phyloP scores from a whole-genome alignment of 2,888 invertebrate species.

The Drosophila parthenogenetica region DNA sequence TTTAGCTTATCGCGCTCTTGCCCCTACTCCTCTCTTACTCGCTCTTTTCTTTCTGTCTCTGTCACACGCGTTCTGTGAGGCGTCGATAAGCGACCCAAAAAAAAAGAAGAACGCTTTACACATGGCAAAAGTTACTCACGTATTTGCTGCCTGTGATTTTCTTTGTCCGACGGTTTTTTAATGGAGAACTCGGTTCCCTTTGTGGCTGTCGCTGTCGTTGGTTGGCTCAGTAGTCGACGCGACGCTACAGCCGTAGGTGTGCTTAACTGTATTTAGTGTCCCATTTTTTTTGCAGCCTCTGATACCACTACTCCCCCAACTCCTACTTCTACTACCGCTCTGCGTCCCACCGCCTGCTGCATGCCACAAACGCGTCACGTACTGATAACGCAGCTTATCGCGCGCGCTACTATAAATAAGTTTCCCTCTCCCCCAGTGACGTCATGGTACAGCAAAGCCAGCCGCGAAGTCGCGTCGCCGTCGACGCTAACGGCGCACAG shows the following conservation, averaged over 20 bases:
- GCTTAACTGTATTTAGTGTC: conserved; percentile 8
- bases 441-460: conserved; percentile 49
- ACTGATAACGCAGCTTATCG: conserved; percentile 57
- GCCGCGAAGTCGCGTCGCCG: conserved; percentile 26
- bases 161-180: conserved; percentile 25
- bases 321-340: neutral
- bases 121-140: conserved; percentile 5
- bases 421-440: conserved; percentile 43
- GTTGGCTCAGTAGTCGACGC: conserved; percentile 43
- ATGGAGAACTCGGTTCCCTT: conserved; percentile 6
- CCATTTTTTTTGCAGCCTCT: conserved; percentile 16
- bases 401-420: conserved; percentile 60
- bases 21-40: neutral
- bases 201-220: conserved; percentile 13
- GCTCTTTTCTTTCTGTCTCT: conserved; percentile 1
- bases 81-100: conserved; percentile 61
- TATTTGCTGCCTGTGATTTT: conserved; percentile 42
- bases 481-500: conserved; percentile 7
- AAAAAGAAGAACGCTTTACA: conserved; percentile 20
- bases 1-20: conserved; percentile 63
- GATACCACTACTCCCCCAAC: neutral
- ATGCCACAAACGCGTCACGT: conserved; percentile 45
- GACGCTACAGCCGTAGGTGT: conserved; percentile 51
- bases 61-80: conserved; percentile 4
- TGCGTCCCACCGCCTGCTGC: neutral